These are phyloP conservation scores for Megalopta genalis DNA, from an alignment of 1,140 invertebrate genomes.

Conservation along the genomic window DNA sequence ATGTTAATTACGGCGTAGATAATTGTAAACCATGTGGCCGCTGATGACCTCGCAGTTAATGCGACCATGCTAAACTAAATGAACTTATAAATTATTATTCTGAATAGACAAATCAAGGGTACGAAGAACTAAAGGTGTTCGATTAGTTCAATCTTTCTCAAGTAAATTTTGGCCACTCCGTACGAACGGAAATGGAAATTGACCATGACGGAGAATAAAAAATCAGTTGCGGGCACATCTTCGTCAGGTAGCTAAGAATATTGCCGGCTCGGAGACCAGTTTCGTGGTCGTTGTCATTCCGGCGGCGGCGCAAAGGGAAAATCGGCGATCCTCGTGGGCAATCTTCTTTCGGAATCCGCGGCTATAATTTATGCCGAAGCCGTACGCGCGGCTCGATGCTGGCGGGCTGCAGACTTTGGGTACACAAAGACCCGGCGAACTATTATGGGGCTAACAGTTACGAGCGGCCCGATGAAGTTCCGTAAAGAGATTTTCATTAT, in stretches of 20 bases:
- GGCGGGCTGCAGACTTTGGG: slow-evolving; percentile 36
- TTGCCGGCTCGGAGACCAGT: neutral
- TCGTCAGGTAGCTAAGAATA: neutral
- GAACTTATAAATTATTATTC: no score
- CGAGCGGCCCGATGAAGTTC: slow-evolving; percentile 40
- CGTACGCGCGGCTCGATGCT: slow-evolving; percentile 3
- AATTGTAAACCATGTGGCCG: no score
- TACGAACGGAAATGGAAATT: no score
- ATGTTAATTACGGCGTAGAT: no score
- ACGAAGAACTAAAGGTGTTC: no score
- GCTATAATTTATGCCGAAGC: slow-evolving; percentile 54
- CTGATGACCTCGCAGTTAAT: no score
- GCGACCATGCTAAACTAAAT: no score
- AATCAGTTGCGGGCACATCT: no score
- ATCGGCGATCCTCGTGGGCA: slow-evolving; percentile 31
- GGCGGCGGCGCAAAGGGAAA: neutral
- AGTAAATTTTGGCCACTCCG: no score
- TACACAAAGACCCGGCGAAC: slow-evolving; percentile 44
- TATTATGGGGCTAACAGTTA: slow-evolving; percentile 40
- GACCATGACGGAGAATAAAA: no score
- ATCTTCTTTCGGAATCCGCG: slow-evolving; percentile 42
- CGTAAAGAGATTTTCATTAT: slow-evolving; percentile 68
- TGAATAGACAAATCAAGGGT: no score
- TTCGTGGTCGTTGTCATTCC: slow-evolving; percentile 31
- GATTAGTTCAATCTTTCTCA: no score